These are phyloP conservation scores for Trichomycterus rosablanca DNA, from an alignment of 2,113 vertebrate species.

Conservation along the genomic window DNA sequence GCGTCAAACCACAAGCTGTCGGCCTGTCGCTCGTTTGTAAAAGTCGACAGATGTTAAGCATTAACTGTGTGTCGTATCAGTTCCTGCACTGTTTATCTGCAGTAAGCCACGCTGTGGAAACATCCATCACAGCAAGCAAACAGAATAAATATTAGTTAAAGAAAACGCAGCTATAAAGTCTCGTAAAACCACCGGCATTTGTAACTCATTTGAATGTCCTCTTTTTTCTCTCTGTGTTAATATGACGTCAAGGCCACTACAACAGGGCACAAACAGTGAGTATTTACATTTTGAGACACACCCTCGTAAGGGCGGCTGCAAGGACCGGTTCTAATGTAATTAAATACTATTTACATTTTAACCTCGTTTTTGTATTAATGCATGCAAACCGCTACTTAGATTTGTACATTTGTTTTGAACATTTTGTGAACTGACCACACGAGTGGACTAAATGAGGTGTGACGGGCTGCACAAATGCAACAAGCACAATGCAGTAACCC, in stretches of 20 bases:
- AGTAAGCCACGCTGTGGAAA: not conserved
- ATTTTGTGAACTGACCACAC: no score
- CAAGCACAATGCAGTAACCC: no score
- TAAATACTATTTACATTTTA: not conserved
- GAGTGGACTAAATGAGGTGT: no score
- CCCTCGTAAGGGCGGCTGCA: not conserved
- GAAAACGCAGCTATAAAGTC: not conserved
- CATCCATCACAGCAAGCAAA: not conserved
- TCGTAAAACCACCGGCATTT: not conserved
- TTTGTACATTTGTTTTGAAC: not conserved
- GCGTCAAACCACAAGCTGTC: no score
- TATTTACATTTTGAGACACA: constrained; percentile 9
- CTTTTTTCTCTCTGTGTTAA: not conserved
- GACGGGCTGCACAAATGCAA: no score
- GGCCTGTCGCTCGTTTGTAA: no score
- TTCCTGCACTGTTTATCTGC: no score
- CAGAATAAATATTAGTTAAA: not conserved
- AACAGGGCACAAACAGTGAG: not conserved
- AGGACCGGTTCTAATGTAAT: not conserved
- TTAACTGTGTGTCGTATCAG: no score
- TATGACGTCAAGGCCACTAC: not conserved
- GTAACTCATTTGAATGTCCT: not conserved
- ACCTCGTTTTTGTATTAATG: no score
- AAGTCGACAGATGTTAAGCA: no score
- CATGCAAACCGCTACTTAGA: not conserved